Evolutionary conservation across 2,113 vertebrate genomes (phyloP).

Genomic region (Plectropomus leopardus): DNA sequence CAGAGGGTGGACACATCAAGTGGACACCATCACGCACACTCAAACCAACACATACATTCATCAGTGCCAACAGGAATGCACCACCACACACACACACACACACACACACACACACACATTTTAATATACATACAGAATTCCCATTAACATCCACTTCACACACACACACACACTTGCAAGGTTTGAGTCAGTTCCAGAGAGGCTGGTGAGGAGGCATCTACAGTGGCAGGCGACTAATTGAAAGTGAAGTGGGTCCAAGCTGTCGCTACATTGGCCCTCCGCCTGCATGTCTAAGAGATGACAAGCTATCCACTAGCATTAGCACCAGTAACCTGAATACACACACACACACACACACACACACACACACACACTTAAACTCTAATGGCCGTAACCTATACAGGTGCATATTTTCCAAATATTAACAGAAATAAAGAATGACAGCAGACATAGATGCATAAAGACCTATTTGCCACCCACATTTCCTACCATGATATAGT

Average conservation of each 20-base stretch:
- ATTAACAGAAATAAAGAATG: not conserved
- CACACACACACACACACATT: not conserved
- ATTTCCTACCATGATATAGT: not conserved
- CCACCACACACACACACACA: no score
- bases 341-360: not conserved
- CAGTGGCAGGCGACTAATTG: slow-evolving; percentile 54
- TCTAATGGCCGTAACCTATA: not conserved
- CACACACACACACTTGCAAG: slow-evolving; percentile 11
- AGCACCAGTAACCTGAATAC: slow-evolving; percentile 1
- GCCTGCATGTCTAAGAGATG: slow-evolving; percentile 33
- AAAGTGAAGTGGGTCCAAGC: slow-evolving; percentile 54
- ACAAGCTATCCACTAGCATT: not conserved
- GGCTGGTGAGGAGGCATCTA: slow-evolving; percentile 46
- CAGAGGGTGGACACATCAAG: not conserved
- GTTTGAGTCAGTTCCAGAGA: slow-evolving; percentile 45
- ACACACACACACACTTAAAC: not conserved
- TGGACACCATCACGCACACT: slow-evolving; percentile 15
- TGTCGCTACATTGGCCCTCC: slow-evolving; percentile 29
- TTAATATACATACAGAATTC: not conserved
- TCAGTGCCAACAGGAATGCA: no score
- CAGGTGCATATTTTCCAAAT: not conserved
- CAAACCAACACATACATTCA: no score
- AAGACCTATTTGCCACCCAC: not conserved
- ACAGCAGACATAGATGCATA: not conserved
- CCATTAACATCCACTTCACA: slow-evolving; percentile 5